Evolutionary conservation across 2,113 vertebrate genomes (phyloP), one percentile per base, ranked within the genome.

Genomic region (Scopus umbretta): DNA sequence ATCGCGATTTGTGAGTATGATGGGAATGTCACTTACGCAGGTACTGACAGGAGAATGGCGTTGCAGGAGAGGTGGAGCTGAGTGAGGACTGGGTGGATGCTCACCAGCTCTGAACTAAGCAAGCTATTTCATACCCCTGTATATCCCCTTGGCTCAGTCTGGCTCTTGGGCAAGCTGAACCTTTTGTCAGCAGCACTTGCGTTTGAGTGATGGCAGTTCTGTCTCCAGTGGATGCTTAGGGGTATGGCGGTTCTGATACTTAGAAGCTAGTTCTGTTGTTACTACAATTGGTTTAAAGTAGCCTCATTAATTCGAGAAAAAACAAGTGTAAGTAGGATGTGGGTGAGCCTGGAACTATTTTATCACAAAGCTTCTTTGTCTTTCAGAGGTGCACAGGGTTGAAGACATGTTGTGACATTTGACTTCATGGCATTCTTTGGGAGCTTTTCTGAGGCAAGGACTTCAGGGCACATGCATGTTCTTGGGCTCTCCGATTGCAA

Each of bases 101-200:
- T 83, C 20, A 6, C 50, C 67, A 55, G n/a, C 17, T 71, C 56
- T 72, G 43, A 52, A 62, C 52, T 26, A 23, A 32, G 55, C 30
- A 36, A 20, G 45, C 49, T 40, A 9, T 13, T 65, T 40, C 0
- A 0, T 59, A 5, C 10, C 2, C 3, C 22, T n/a, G 9, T 59
- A 16, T 49, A 9, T 53, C 8, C 30, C 22, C 1, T 9, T 55
- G 49, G 29, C 66, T 82, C 42, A 16, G 65, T 22, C 36, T 56
- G 52, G 75, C 76, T 76, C 43, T 45, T 22, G 23, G 56, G n/a
- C 58, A n/a, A 62, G 47, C 16, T 21, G 17, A 47, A 68, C 12
- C 19, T 80, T 29, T 36, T 61, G 67, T 49, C 23, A 16, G 34
- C 47, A 65, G 34, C 36, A 25, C 40, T 79, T 47, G 65, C 1